A percentile compares a stretch with the other conserved stretches of the same genome.
Evolutionary conservation across 1,140 invertebrate species (phyloP).

Genomic region (Heliothis virescens): DNA sequence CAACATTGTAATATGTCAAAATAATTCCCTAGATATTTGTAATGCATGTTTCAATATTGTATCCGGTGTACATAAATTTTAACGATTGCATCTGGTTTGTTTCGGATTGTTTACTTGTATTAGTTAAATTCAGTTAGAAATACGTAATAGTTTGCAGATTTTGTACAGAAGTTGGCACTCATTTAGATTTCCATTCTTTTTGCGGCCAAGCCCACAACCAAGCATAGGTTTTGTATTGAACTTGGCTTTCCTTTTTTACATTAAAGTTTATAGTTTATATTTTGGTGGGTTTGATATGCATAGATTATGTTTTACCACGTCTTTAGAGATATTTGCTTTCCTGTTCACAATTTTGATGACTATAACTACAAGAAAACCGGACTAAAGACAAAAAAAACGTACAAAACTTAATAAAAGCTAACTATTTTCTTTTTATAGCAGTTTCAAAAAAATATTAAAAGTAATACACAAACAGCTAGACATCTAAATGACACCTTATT

Average conservation of each 20-base stretch:
- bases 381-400: background rate
- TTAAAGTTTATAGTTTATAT: too few relatives aligned
- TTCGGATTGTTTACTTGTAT: background rate
- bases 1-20: conserved; percentile 25
- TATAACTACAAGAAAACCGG: background rate
- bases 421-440: too few relatives aligned
- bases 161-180: background rate
- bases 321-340: too few relatives aligned
- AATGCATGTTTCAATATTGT: conserved; percentile 29
- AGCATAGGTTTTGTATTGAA: too few relatives aligned
- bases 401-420: too few relatives aligned
- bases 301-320: too few relatives aligned
- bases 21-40: conserved; percentile 29
- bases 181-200: too few relatives aligned
- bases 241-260: too few relatives aligned
- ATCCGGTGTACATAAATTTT: conserved; percentile 27
- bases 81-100: conserved; percentile 1
- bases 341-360: background rate
- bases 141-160: background rate
- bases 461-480: background rate
- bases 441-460: background rate
- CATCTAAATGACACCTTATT: conserved; percentile 38
- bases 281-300: too few relatives aligned
- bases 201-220: too few relatives aligned
- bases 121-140: background rate